Conservation (phyloP, 2,113 vertebrate species). For the Circaetus cinerascens region DNA sequence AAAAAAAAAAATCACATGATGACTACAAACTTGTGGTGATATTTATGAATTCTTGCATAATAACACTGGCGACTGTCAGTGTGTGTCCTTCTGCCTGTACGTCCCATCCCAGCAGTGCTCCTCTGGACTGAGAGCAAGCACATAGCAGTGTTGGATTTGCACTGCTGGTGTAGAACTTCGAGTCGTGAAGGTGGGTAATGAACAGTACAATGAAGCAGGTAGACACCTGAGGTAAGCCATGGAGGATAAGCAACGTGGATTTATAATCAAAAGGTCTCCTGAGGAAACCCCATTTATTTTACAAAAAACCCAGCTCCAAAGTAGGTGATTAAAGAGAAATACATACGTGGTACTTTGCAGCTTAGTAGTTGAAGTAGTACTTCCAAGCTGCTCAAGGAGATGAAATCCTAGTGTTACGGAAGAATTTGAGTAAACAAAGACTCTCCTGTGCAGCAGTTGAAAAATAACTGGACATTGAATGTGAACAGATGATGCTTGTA, state of each 20-base stretch:
- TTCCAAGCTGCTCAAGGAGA: slow-evolving; percentile 41
- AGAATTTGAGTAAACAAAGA: slow-evolving; percentile 51
- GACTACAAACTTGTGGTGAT: background rate
- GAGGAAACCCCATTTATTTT: background rate
- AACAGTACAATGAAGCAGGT: background rate
- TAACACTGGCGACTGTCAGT: background rate
- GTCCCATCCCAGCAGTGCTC: background rate
- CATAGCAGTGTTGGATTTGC: background rate
- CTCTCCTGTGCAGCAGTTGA: slow-evolving; percentile 27
- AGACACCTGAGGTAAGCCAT: background rate
- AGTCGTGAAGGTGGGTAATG: background rate
- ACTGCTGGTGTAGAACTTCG: background rate
- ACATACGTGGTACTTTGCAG: background rate
- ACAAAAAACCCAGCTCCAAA: background rate
- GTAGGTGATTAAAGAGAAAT: background rate
- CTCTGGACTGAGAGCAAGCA: background rate
- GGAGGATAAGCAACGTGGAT: accelerated
- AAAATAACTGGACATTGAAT: slow-evolving; percentile 30
- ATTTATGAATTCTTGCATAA: background rate
- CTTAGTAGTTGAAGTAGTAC: background rate
- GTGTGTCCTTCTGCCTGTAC: background rate
- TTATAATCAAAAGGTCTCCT: background rate
- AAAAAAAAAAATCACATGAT: background rate
- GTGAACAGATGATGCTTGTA: slow-evolving; percentile 22
- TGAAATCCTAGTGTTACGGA: slow-evolving; percentile 7